Evolutionary conservation across 2,113 vertebrate species (phyloP).

Genomic region (Pterocles gutturalis): DNA sequence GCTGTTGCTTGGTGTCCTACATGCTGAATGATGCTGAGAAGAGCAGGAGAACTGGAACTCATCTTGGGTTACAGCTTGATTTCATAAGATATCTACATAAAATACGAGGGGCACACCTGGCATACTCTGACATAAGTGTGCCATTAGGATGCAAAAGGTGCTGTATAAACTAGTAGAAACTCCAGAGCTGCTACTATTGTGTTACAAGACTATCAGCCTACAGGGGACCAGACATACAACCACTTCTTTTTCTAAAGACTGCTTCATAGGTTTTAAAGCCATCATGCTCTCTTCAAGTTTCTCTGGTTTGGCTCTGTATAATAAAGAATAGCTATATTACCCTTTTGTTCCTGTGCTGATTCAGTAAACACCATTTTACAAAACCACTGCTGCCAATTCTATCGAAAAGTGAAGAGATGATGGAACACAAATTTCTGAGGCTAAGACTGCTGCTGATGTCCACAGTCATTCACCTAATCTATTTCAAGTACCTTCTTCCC

Average conservation of each 20-base stretch:
- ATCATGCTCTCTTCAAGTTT: neutral
- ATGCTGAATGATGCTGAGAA: neutral
- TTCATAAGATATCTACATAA: neutral
- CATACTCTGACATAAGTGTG: neutral
- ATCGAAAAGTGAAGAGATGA: neutral
- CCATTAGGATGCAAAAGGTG: neutral
- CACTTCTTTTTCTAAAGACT: neutral
- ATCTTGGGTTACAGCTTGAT: neutral
- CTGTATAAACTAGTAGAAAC: neutral
- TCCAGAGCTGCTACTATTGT: neutral
- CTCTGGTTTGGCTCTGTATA: neutral
- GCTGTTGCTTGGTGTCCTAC: neutral
- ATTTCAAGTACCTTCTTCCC: neutral
- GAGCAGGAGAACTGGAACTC: neutral
- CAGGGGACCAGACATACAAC: neutral
- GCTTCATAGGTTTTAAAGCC: neutral
- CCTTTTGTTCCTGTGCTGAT: neutral
- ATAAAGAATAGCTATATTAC: neutral
- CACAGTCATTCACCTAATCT: neutral
- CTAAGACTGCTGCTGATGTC: neutral
- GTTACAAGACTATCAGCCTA: neutral
- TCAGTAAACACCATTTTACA: neutral
- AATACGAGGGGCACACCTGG: neutral
- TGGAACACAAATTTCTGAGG: neutral
- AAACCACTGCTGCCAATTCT: neutral